Conservation (phyloP, 1,140 invertebrate species). For the Colletes gigas region DNA sequence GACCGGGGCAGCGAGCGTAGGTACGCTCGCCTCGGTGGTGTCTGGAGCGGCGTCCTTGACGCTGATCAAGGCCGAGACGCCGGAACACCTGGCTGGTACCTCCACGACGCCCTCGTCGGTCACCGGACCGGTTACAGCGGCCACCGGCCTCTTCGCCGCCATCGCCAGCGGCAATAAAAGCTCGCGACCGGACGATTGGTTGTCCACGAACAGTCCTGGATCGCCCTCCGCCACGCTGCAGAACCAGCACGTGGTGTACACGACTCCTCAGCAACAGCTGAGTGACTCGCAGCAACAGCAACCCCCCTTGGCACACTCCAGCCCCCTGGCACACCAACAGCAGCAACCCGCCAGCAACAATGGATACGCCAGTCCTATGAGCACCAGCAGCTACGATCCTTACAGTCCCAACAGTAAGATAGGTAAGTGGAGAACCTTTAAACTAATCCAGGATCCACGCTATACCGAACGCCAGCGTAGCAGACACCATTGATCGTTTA, state of each 20-base stretch:
- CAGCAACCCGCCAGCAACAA: conserved; percentile 85
- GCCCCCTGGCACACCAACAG: conserved; percentile 79
- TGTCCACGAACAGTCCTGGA: conserved; percentile 83
- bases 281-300: conserved; percentile 63
- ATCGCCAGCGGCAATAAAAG: conserved; percentile 74
- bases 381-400: conserved; percentile 91
- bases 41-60: conserved; percentile 60
- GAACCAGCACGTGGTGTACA: conserved; percentile 79
- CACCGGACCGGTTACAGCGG: conserved; percentile 61
- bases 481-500: too few species aligned
- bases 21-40: conserved; percentile 56
- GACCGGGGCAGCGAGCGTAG: conserved; percentile 16
- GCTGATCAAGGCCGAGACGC: conserved; percentile 74
- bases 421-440: conserved; percentile 83
- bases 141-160: conserved; percentile 68
- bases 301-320: conserved; percentile 73
- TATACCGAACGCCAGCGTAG: too few species aligned
- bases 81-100: conserved; percentile 72
- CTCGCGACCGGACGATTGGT: conserved; percentile 83
- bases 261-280: conserved; percentile 66
- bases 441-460: too few species aligned
- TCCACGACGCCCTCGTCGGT: conserved; percentile 64
- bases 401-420: conserved; percentile 93
- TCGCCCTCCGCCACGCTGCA: conserved; percentile 81
- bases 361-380: conserved; percentile 91